Evolutionary conservation across 2,888 invertebrate species (phyloP).

Genomic region (Zygothrica quintamaculata): DNA sequence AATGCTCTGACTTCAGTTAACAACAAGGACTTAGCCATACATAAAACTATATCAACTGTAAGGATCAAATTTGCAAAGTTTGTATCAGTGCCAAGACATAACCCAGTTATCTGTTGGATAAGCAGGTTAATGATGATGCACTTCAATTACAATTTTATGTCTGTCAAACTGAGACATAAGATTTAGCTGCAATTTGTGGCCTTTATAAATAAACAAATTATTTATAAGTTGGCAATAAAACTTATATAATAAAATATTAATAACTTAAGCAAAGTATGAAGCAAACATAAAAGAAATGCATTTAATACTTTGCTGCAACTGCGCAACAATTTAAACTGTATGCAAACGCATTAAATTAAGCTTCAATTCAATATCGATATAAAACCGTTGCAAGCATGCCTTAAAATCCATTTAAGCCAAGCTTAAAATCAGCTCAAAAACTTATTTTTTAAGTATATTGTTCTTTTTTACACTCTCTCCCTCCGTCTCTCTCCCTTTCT

Average conservation of each 20-base stretch:
- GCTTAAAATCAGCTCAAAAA: constrained; percentile 6
- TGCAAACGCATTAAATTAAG: neutral
- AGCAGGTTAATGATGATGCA: constrained; percentile 11
- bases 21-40: too few species aligned
- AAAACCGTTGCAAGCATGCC: neutral
- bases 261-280: too few species aligned
- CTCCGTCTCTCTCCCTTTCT: too few species aligned
- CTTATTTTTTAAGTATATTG: constrained; percentile 8
- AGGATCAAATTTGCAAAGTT: neutral
- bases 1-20: too few species aligned
- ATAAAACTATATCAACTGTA: neutral
- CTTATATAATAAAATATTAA: too few species aligned
- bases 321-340: neutral
- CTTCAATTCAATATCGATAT: neutral
- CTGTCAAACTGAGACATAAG: neutral
- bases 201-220: too few species aligned
- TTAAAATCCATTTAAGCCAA: neutral
- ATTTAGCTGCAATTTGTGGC: too few species aligned
- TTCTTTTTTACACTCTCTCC: too few species aligned
- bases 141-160: neutral
- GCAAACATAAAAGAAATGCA: too few species aligned
- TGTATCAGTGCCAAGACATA: neutral
- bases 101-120: constrained; percentile 14
- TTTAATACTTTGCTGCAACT: too few species aligned
- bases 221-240: too few species aligned